Conservation (phyloP, 2,797 vertebrate genomes). For the Onychomys torridus region DNA sequence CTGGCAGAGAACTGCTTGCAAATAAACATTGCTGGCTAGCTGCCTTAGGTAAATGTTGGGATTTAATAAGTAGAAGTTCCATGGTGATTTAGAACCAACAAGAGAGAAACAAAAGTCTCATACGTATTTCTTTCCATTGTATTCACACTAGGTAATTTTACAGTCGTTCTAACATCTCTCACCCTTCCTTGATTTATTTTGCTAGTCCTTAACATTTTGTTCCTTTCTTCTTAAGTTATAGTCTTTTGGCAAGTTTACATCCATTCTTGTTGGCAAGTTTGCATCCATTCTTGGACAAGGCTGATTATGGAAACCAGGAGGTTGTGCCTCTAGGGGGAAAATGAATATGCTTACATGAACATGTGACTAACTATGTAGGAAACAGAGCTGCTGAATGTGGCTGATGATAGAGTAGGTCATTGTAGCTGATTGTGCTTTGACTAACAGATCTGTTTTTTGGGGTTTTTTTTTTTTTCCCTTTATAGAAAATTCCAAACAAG, state of each 20-base stretch:
- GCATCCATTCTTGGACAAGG: conserved; percentile 52
- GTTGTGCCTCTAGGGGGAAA: conserved; percentile 31
- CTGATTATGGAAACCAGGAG: conserved; percentile 67
- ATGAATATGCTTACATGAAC: conserved; percentile 60
- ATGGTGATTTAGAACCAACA: conserved; percentile 45
- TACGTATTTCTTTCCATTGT: background rate
- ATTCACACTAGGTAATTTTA: conserved; percentile 50
- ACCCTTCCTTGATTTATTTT: conserved; percentile 3
- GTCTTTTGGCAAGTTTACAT: conserved; percentile 51
- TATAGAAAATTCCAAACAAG: conserved; percentile 75
- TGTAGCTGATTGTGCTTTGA: conserved; percentile 8
- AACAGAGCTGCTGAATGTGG: background rate
- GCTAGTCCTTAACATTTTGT: background rate
- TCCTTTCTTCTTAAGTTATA: conserved; percentile 30
- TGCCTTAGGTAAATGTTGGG: conserved; percentile 79
- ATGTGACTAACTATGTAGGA: conserved; percentile 38
- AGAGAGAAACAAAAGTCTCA: conserved; percentile 67
- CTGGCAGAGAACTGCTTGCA: conserved; percentile 81
- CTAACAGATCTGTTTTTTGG: conserved; percentile 20
- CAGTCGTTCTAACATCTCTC: background rate
- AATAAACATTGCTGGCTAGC: conserved; percentile 79
- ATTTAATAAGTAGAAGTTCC: conserved; percentile 73
- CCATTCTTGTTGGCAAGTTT: conserved; percentile 56
- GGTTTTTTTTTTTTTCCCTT: conserved; percentile 51
- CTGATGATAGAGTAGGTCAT: background rate